Conservation (phyloP, 2,888 invertebrate genomes). For the Fragum sueziense region DNA sequence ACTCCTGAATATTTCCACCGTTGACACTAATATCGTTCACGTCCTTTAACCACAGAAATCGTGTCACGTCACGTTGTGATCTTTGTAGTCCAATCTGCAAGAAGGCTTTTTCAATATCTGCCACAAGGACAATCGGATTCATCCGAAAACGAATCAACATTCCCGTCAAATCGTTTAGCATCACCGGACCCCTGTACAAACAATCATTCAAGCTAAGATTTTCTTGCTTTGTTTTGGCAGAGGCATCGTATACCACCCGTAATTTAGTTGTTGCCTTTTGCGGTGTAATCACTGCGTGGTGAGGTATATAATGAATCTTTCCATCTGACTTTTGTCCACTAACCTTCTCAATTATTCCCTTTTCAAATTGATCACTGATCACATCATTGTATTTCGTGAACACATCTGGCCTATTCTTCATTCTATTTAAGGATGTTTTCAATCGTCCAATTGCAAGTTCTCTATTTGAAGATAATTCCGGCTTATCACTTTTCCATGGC, state of each 20-base stretch:
- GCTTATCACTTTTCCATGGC: constrained; percentile 32
- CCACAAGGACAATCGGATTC: constrained; percentile 27
- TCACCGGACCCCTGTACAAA: constrained; percentile 26
- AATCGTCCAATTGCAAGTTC: constrained; percentile 32
- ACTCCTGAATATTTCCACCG: constrained; percentile 21
- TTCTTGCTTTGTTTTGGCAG: constrained; percentile 6
- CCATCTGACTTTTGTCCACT: not conserved
- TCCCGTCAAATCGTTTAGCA: constrained; percentile 28
- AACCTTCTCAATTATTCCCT: constrained; percentile 41
- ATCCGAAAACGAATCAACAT: constrained; percentile 33
- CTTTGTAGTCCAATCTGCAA: constrained; percentile 40
- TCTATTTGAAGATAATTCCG: constrained; percentile 27
- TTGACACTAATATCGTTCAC: not conserved
- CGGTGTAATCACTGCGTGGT: constrained; percentile 34
- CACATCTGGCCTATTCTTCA: constrained; percentile 32
- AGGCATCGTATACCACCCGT: constrained; percentile 30
- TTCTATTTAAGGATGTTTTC: constrained; percentile 15
- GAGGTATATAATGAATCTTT: constrained; percentile 33
- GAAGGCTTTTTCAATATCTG: constrained; percentile 37
- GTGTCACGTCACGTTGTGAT: constrained; percentile 38
- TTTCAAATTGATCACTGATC: constrained; percentile 27
- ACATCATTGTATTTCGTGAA: constrained; percentile 28
- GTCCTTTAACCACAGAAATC: constrained; percentile 50
- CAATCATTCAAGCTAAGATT: constrained; percentile 33
- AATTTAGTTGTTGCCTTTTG: constrained; percentile 25